Base-by-base conservation (phyloP, 2,888 invertebrate genomes). In the Orchesellides sinensis region DNA sequence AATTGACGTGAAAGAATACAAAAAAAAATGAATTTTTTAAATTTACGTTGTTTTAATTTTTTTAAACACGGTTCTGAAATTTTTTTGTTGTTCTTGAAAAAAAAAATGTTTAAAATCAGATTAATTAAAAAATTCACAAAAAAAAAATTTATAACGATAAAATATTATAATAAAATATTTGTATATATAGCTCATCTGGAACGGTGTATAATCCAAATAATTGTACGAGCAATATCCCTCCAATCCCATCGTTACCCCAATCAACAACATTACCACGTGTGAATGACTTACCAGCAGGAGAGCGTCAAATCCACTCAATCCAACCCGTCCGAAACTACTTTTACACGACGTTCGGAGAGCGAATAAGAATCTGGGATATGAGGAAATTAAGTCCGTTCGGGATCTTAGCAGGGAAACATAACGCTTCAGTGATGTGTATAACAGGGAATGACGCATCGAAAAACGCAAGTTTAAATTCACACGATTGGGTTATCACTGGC, bases 281-380 rank as follows among this genome's bases (percentile, higher is more conserved):
- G 2, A 77, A 77, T 49, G 77, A 77, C 14, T 92, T 92, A 85
- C 90, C 93, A 86, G 90, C 92, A 10, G 93, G 93, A 5, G 95
- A 93, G 91, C 93, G 92, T 40, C 92, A 92, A 77, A 93, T 94
- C 77, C 94, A 93, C 83, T 94, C 94, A 88, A 91, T 95, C 0
- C 93, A 93, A 52, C 90, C 95, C 6, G 70, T 5, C 92, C 93
- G 77, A 6, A 80, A 75, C 49, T 78, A 77, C 47, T 72, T 96
- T 0, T 96, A 95, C 90, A 94, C 95, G 17, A 95, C 96, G 3
- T 93, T 95, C 8, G 95, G 94, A 10, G 96, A 95, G 89, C 93
- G 94, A 88, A 94, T 96, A 69, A 92, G 95, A n/a, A 92, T 96
- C 10, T 96, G 96, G 96, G 96, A 96, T 90, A 90, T 96, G 14